phyloP scores from a whole-genome alignment of 2,888 invertebrate species.

The Opisthograptis luteolata region DNA sequence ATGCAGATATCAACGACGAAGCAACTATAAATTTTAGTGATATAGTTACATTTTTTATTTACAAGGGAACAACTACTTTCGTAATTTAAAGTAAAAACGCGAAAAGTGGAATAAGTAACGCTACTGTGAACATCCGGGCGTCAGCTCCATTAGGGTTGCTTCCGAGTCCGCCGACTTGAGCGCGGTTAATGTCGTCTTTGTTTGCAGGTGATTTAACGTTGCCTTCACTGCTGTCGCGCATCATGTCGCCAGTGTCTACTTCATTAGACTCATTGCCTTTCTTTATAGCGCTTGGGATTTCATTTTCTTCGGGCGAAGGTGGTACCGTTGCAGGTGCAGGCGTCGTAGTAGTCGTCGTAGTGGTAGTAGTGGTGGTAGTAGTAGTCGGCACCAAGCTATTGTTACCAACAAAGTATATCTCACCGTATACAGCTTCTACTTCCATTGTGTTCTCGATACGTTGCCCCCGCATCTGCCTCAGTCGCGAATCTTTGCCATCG shows the following conservation, averaged over 20 bases:
- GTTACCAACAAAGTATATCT: conserved; percentile 90
- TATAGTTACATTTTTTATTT: conserved; percentile 65
- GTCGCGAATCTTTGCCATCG: conserved; percentile 84
- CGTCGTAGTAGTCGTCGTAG: conserved; percentile 85
- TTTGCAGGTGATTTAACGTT: conserved; percentile 53
- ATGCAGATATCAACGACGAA: conserved; percentile 60
- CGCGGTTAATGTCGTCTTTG: conserved; percentile 67
- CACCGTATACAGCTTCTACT: conserved; percentile 89
- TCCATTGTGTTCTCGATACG: conserved; percentile 88
- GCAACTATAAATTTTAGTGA: conserved; percentile 63
- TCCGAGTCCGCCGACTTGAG: conserved; percentile 69
- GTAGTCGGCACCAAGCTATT: conserved; percentile 91
- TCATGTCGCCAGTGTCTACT: conserved; percentile 59
- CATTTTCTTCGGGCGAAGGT: conserved; percentile 75
- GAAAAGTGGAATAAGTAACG: conserved; percentile 61
- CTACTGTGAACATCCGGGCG: conserved; percentile 49
- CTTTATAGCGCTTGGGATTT: conserved; percentile 63
- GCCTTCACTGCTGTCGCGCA: conserved; percentile 64
- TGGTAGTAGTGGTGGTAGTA: conserved; percentile 86
- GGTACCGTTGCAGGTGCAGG: conserved; percentile 79
- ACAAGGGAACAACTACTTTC: conserved; percentile 54
- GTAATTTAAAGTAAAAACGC: conserved; percentile 64
- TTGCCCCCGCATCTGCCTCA: conserved; percentile 86
- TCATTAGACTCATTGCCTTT: conserved; percentile 55
- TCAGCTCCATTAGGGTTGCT: conserved; percentile 59